Evolutionary conservation across 2,888 invertebrate genomes (phyloP).

Genomic region (Acholoe squamosa): DNA sequence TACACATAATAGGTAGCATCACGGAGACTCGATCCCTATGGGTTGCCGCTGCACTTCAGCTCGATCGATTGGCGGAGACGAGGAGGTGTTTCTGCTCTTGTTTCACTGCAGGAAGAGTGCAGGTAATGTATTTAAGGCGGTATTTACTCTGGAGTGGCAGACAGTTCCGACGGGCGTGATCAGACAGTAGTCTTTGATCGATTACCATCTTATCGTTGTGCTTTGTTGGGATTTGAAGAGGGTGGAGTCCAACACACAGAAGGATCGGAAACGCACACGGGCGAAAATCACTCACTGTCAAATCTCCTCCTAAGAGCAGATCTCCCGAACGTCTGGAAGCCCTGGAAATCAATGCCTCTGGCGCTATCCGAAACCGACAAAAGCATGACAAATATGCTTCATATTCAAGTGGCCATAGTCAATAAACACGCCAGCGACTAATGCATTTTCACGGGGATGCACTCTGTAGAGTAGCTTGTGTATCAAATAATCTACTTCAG

Average conservation of each 20-base stretch:
- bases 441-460: background rate
- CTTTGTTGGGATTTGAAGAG: conserved; percentile 51
- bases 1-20: too few species aligned
- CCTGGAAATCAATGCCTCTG: background rate
- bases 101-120: background rate
- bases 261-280: conserved; percentile 38
- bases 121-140: conserved; percentile 8
- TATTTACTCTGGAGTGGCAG: background rate
- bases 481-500: conserved; percentile 47
- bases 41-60: too few species aligned
- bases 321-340: background rate
- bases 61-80: too few species aligned
- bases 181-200: conserved; percentile 16
- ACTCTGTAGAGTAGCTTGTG: background rate
- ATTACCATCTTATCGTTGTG: conserved; percentile 46
- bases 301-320: background rate
- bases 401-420: conserved; percentile 20
- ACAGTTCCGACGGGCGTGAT: background rate
- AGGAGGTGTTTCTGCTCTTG: too few species aligned
- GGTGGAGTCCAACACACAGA: background rate
- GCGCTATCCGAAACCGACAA: background rate
- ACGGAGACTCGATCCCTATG: too few species aligned
- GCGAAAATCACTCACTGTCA: conserved; percentile 33
- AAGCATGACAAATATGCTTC: conserved; percentile 38
- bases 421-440: background rate